These are phyloP conservation scores for Leptopilina syphax DNA, from an alignment of 2,888 invertebrate species.

Conservation along the genomic window DNA sequence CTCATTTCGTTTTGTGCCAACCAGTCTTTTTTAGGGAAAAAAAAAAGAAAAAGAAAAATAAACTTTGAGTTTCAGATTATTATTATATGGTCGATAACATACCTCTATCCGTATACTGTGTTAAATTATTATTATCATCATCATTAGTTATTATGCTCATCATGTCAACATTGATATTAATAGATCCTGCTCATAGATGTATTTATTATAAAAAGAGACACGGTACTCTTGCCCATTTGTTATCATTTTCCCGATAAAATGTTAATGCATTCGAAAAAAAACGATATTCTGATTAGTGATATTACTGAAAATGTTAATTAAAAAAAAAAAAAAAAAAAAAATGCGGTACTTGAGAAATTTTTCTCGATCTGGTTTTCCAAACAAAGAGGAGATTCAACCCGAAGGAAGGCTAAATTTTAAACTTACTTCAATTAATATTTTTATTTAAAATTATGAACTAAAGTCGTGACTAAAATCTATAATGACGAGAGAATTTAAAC, in stretches of 20 bases:
- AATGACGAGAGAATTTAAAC: too few relatives aligned
- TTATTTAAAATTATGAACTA: too few relatives aligned
- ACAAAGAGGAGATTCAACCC: too few relatives aligned
- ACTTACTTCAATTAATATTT: too few relatives aligned
- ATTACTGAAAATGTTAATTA: too few relatives aligned
- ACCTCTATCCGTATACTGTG: constrained; percentile 25
- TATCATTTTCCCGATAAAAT: background rate
- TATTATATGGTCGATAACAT: constrained; percentile 17
- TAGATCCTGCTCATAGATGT: constrained; percentile 33
- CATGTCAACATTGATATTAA: constrained; percentile 47
- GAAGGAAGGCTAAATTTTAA: too few relatives aligned
- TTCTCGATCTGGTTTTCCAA: too few relatives aligned
- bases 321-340: too few relatives aligned
- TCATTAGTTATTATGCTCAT: constrained; percentile 42
- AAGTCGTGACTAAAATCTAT: too few relatives aligned
- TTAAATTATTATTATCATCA: constrained; percentile 48
- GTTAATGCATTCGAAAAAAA: background rate
- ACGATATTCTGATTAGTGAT: background rate
- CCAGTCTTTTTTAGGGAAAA: constrained; percentile 64
- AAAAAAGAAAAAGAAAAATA: too few relatives aligned
- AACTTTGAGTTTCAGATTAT: constrained; percentile 60
- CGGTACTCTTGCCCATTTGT: background rate
- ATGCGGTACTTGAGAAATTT: too few relatives aligned
- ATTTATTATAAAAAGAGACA: background rate
- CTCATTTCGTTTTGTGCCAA: constrained; percentile 75